Evolutionary conservation across 2,113 vertebrate species (phyloP), one percentile per base, ranked within the genome.

Genomic region (Crotalus viridis): DNA sequence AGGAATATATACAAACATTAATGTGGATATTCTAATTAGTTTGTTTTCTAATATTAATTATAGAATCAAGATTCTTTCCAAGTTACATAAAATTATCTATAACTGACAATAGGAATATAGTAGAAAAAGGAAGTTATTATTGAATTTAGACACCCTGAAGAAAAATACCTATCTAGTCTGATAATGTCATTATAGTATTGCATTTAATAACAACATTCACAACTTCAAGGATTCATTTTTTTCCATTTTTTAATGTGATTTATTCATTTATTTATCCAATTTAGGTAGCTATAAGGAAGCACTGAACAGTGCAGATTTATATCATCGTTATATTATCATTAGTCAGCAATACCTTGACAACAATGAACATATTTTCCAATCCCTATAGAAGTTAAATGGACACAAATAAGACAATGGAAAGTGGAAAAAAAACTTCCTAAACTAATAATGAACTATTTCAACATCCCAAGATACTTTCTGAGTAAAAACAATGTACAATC

Each of bases 41-140:
- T 95, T 96, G 91, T 94, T 96, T 95, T 95, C 96, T 97, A 97
- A 96, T 97, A 96, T 96, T 96, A 96, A 94, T 17, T 91, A 22
- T 74, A 51, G 94, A 94, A 93, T 33, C 52, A 10, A 0, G 4
- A 89, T 33, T 39, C 48, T 57, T n/a, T n/a, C 85, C 21, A 33
- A 93, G 86, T 52, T 51, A 46, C 57, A 93, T 54, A 90, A 64
- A 39, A 90, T 19, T 91, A 86, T 91, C 93, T 43, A 43, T 48
- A 85, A 90, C 89, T 6, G 0, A 0, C 0, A 5, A 52, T 94
- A 39, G 93, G 43, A 92, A 85, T 81, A 55, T 90, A 57, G 46
- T 64, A 88, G 0, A 21, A 89, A 91, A 94, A 89, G 88, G 81
- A 89, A 39, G 15, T 22, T 94, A 17, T 87, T 69, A 7, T 24